These are phyloP conservation scores for Hoplias malabaricus DNA, from an alignment of 2,113 vertebrate species.

Conservation along the genomic window DNA sequence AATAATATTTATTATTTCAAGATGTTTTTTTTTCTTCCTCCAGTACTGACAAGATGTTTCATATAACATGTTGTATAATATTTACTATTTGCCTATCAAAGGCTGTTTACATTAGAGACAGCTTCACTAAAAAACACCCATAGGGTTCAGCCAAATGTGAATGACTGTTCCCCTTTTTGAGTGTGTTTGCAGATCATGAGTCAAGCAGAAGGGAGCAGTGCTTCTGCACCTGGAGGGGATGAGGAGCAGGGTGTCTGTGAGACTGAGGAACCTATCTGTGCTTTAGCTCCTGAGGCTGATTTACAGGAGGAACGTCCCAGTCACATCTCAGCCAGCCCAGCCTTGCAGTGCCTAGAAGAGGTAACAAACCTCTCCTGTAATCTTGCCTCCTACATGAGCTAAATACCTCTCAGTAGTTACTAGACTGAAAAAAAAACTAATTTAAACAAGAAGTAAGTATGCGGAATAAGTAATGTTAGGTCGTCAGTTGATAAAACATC, in stretches of 20 bases:
- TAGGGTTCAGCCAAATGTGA: background rate
- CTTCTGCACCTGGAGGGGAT: slow-evolving; percentile 37
- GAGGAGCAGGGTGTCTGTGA: slow-evolving; percentile 18
- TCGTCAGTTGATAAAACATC: background rate
- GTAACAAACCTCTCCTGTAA: slow-evolving; percentile 60
- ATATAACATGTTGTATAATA: background rate
- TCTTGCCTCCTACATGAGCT: background rate
- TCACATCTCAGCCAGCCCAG: slow-evolving; percentile 67
- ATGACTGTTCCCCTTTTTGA: background rate
- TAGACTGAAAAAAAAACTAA: background rate
- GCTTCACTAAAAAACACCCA: background rate
- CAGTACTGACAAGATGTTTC: background rate
- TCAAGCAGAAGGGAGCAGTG: slow-evolving; percentile 52
- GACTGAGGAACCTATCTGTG: slow-evolving; percentile 55
- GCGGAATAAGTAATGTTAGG: background rate
- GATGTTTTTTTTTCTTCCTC: background rate
- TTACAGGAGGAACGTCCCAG: slow-evolving; percentile 62
- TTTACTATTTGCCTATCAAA: background rate
- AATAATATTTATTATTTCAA: background rate
- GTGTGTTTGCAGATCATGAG: slow-evolving; percentile 75
- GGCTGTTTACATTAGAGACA: background rate
- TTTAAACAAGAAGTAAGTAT: background rate
- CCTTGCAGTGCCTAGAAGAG: slow-evolving; percentile 83
- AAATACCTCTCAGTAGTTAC: background rate
- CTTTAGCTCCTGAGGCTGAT: slow-evolving; percentile 63